A percentile compares a stretch with the other conserved stretches of the same genome.
These are phyloP conservation scores for Dione juno DNA, from an alignment of 2,888 invertebrate genomes.

Conservation along the genomic window DNA sequence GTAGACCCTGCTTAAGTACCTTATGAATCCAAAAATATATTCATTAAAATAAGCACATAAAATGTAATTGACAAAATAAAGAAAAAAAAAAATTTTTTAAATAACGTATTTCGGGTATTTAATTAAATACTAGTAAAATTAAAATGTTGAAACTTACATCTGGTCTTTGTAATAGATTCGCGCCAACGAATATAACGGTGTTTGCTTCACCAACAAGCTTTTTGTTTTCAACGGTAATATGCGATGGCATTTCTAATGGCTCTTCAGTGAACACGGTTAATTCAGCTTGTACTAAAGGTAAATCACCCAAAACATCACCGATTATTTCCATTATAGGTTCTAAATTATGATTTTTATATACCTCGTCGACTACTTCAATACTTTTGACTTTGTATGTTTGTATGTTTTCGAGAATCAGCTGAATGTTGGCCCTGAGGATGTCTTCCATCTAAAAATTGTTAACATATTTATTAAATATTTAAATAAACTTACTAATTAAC, in stretches of 20 bases:
- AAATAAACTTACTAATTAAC: neutral
- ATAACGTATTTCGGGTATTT: neutral
- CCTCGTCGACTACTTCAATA: slow-evolving; percentile 80
- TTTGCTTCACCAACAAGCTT: slow-evolving; percentile 83
- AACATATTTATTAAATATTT: neutral
- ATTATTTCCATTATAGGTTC: slow-evolving; percentile 82
- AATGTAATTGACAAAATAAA: neutral
- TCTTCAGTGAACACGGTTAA: slow-evolving; percentile 83
- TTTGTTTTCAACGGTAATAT: slow-evolving; percentile 85
- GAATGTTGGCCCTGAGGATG: slow-evolving; percentile 85
- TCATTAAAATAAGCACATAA: neutral
- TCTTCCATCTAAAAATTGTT: slow-evolving; percentile 67
- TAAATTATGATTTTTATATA: slow-evolving; percentile 76
- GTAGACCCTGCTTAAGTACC: slow-evolving; percentile 73
- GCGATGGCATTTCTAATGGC: slow-evolving; percentile 71
- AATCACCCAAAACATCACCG: slow-evolving; percentile 84
- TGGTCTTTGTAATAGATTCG: slow-evolving; percentile 77
- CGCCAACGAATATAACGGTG: slow-evolving; percentile 78
- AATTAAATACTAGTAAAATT: neutral
- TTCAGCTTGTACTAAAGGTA: slow-evolving; percentile 88
- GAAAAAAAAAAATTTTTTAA: neutral
- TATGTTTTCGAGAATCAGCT: slow-evolving; percentile 89
- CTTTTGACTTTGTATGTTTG: slow-evolving; percentile 85
- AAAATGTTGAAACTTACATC: slow-evolving; percentile 60
- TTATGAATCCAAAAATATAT: slow-evolving; percentile 46